Evolutionary conservation across 2,113 vertebrate genomes (phyloP).

Genomic region (Chrysemys picta): DNA sequence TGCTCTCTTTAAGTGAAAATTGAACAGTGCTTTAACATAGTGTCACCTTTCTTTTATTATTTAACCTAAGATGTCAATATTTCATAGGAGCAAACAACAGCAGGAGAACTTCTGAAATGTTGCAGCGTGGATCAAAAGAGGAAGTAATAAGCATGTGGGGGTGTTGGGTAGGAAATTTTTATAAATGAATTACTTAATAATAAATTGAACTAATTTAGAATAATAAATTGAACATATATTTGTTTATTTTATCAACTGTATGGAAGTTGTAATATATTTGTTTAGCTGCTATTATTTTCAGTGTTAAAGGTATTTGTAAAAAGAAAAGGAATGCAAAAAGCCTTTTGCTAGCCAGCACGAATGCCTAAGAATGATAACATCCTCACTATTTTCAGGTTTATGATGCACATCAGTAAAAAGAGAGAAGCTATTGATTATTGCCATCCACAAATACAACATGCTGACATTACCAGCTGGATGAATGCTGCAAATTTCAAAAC

Average conservation of each 20-base stretch:
- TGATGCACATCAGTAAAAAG: slow-evolving; percentile 9
- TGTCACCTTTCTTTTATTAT: slow-evolving; percentile 80
- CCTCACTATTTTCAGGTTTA: slow-evolving; percentile 31
- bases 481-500: neutral
- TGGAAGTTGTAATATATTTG: slow-evolving; percentile 24
- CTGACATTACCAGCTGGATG: neutral
- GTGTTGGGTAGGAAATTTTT: slow-evolving; percentile 17
- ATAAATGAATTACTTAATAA: slow-evolving; percentile 49
- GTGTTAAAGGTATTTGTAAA: slow-evolving; percentile 50
- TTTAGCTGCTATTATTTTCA: slow-evolving; percentile 30
- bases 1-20: slow-evolving; percentile 83
- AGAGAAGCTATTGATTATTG: slow-evolving; percentile 25
- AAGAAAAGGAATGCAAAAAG: slow-evolving; percentile 45
- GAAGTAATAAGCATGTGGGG: slow-evolving; percentile 5
- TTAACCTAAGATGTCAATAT: slow-evolving; percentile 79
- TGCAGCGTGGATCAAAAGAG: slow-evolving; percentile 53
- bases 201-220: slow-evolving; percentile 49
- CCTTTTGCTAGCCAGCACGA: slow-evolving; percentile 2
- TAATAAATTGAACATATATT: slow-evolving; percentile 55
- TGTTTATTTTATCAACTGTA: slow-evolving; percentile 38
- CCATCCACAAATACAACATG: slow-evolving; percentile 28
- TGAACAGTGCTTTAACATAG: slow-evolving; percentile 80
- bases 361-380: slow-evolving; percentile 5
- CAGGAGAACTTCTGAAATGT: slow-evolving; percentile 46
- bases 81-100: slow-evolving; percentile 69